A percentile compares a stretch with the other conserved stretches of the same genome.
phyloP scores from a whole-genome alignment of 2,888 invertebrate genomes.

The Kryphioiulus occultus region DNA sequence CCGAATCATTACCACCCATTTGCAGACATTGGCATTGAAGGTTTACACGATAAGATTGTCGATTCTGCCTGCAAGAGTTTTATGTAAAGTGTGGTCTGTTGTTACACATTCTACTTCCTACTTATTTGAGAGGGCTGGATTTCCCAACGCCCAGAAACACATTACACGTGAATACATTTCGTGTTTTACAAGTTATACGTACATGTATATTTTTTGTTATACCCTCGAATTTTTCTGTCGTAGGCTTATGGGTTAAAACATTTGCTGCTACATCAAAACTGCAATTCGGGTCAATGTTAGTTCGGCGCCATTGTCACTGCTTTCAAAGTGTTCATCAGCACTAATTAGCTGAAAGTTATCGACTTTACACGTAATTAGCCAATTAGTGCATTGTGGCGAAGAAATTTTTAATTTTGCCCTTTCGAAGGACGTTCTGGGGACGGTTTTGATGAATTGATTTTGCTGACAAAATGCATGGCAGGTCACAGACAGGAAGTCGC shows the following conservation, averaged over 20 bases:
- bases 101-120: not conserved
- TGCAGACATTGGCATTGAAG: constrained; percentile 14
- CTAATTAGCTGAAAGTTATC: not conserved
- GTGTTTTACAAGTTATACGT: too few relatives aligned
- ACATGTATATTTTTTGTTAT: too few relatives aligned
- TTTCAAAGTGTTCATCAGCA: not conserved
- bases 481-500: too few relatives aligned
- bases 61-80: not conserved
- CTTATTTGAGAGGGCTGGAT: not conserved
- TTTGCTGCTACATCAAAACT: not conserved
- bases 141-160: not conserved
- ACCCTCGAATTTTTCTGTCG: too few relatives aligned
- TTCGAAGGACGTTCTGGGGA: not conserved
- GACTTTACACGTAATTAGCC: not conserved
- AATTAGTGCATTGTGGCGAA: not conserved
- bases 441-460: not conserved
- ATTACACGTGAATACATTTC: not conserved
- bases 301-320: not conserved
- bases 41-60: not conserved
- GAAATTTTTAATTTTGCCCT: not conserved
- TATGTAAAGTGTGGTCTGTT: not conserved
- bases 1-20: not conserved
- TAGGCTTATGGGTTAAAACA: too few relatives aligned
- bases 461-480: too few relatives aligned
- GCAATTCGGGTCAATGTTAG: not conserved